Conservation (phyloP, 2,888 invertebrate genomes). For the Ormyrus rosae region DNA sequence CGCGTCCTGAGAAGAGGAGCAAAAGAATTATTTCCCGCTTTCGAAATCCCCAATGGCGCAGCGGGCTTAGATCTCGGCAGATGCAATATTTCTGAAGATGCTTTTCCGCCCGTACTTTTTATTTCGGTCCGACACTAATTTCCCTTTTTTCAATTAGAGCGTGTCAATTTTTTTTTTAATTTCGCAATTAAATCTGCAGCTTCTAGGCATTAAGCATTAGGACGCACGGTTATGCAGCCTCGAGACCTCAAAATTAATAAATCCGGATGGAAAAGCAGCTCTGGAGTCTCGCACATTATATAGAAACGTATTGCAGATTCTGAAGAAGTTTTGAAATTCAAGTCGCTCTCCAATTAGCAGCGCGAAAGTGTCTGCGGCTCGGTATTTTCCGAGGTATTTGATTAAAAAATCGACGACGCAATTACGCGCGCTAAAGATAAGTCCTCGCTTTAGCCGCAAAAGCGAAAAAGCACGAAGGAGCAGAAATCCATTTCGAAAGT, state of each 20-base stretch:
- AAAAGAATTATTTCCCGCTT: constrained; percentile 40
- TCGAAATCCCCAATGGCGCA: constrained; percentile 32
- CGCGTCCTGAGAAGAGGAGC: neutral
- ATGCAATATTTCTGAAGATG: constrained; percentile 27
- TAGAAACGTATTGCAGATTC: neutral
- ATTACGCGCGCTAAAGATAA: neutral
- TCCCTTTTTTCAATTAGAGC: neutral
- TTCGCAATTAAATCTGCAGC: too few species aligned
- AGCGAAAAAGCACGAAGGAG: neutral
- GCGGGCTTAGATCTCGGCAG: constrained; percentile 4
- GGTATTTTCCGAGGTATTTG: neutral
- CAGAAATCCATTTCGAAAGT: neutral
- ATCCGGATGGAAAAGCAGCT: too few species aligned
- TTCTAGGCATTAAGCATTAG: too few species aligned
- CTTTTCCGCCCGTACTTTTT: neutral
- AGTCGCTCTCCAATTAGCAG: neutral
- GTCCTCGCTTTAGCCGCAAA: neutral
- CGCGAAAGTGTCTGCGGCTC: too few species aligned
- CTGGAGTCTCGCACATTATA: too few species aligned
- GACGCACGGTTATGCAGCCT: too few species aligned
- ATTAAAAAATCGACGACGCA: neutral
- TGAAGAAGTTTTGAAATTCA: neutral
- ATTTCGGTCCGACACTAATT: constrained; percentile 9
- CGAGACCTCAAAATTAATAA: too few species aligned
- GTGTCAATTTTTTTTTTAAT: neutral